These are phyloP conservation scores for Osmoderma eremita DNA, from an alignment of 2,888 invertebrate genomes.

Conservation along the genomic window DNA sequence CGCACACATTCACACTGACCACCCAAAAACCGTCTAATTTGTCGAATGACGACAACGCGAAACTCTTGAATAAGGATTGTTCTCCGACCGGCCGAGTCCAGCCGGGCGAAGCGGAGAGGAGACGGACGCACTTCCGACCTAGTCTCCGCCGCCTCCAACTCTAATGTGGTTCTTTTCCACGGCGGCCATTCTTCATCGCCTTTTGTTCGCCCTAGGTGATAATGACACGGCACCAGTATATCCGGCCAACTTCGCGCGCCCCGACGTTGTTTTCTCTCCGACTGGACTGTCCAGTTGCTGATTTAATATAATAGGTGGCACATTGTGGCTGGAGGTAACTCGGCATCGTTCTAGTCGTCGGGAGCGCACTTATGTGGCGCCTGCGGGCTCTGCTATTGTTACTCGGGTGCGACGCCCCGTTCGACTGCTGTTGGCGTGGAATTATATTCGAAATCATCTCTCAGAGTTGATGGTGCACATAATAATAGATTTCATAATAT, in stretches of 20 bases:
- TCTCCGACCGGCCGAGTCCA: too few relatives aligned
- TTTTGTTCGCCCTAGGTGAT: slow-evolving; percentile 63
- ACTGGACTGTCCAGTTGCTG: slow-evolving; percentile 51
- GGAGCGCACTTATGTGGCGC: slow-evolving; percentile 60
- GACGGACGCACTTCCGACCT: slow-evolving; percentile 49
- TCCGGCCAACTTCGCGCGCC: slow-evolving; percentile 61
- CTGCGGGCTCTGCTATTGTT: slow-evolving; percentile 54
- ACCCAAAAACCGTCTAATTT: too few relatives aligned
- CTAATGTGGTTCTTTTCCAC: slow-evolving; percentile 63
- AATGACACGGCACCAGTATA: slow-evolving; percentile 62
- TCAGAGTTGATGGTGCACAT: too few relatives aligned
- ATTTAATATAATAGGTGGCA: slow-evolving; percentile 61
- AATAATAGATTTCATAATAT: too few relatives aligned
- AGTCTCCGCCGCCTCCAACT: slow-evolving; percentile 53
- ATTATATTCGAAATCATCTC: slow-evolving; percentile 46
- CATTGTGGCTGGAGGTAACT: slow-evolving; percentile 61
- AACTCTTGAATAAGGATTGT: too few relatives aligned
- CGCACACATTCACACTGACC: too few relatives aligned
- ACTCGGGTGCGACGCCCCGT: slow-evolving; percentile 42
- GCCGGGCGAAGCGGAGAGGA: slow-evolving; percentile 27
- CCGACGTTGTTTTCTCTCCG: slow-evolving; percentile 57
- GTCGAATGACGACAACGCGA: too few relatives aligned
- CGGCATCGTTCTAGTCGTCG: slow-evolving; percentile 51
- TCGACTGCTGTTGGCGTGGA: slow-evolving; percentile 46
- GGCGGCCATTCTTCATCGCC: slow-evolving; percentile 60